phyloP scores from a whole-genome alignment of 2,113 vertebrate genomes.

The Rhabdornis inornatus region DNA sequence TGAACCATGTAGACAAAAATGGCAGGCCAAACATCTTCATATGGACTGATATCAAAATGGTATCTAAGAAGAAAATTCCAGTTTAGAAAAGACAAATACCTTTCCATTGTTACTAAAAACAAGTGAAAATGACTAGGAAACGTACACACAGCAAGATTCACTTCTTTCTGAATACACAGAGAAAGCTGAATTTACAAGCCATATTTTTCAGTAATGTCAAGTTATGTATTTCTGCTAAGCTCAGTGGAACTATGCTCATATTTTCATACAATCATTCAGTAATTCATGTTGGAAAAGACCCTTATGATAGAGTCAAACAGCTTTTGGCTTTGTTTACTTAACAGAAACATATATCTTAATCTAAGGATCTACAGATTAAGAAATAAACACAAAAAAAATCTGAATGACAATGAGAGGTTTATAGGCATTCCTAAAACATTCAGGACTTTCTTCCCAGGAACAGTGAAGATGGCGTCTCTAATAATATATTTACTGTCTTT shows the following conservation, averaged over 20 bases:
- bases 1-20: conserved; percentile 97
- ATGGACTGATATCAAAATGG: conserved; percentile 95
- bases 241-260: neutral
- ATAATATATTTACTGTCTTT: neutral
- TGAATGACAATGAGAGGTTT: neutral
- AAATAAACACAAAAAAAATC: neutral
- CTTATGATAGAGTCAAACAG: accelerated
- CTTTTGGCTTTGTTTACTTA: neutral
- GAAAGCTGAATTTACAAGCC: neutral
- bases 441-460: neutral
- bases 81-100: neutral
- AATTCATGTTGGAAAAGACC: neutral
- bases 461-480: neutral
- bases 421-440: neutral
- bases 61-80: conserved; percentile 75
- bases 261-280: neutral
- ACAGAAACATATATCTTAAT: neutral
- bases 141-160: neutral
- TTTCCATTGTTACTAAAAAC: neutral
- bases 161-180: neutral
- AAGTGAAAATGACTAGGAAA: neutral
- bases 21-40: conserved; percentile 95
- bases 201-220: neutral
- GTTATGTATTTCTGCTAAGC: neutral
- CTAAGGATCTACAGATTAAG: neutral